Evolutionary conservation across 37 sponge, comb jelly and placozoan genomes (phyloP).

Genomic region (Halichondria panicea): DNA sequence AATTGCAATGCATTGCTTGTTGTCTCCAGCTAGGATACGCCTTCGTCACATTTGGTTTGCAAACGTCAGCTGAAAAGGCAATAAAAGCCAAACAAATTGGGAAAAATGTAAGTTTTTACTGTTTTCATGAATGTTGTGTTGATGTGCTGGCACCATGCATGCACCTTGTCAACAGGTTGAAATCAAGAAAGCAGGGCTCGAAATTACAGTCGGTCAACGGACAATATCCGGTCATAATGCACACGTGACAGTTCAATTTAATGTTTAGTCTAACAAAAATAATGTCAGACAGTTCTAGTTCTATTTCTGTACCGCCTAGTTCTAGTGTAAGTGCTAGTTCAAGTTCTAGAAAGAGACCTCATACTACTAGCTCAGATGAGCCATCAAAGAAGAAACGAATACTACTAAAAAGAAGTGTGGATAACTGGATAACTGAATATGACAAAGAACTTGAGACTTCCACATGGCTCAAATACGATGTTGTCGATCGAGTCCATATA

Average conservation of each 20-base stretch:
- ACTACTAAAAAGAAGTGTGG: background rate
- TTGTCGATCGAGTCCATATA: background rate
- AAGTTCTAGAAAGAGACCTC: no score
- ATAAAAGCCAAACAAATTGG: no score
- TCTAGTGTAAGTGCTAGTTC: no score
- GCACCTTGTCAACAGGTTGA: no score
- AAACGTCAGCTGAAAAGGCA: no score
- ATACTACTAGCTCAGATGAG: background rate
- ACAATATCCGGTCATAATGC: conserved; percentile 6
- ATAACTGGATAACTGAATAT: conserved; percentile 25
- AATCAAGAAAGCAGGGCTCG: no score
- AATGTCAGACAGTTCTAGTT: background rate
- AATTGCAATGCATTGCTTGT: no score
- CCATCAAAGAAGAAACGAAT: background rate
- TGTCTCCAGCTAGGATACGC: no score
- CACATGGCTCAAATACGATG: conserved; percentile 15
- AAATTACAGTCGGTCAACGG: conserved; percentile 6
- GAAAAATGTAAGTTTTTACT: no score
- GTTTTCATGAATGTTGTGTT: no score
- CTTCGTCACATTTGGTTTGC: no score
- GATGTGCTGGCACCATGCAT: no score
- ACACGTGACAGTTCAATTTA: background rate
- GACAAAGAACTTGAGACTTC: conserved; percentile 17
- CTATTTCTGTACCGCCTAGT: background rate
- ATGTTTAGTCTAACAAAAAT: background rate